A percentile compares a stretch with the other conserved stretches of the same genome.
phyloP scores from a whole-genome alignment of 2,113 vertebrate genomes.

The Syngnathus scovelli region DNA sequence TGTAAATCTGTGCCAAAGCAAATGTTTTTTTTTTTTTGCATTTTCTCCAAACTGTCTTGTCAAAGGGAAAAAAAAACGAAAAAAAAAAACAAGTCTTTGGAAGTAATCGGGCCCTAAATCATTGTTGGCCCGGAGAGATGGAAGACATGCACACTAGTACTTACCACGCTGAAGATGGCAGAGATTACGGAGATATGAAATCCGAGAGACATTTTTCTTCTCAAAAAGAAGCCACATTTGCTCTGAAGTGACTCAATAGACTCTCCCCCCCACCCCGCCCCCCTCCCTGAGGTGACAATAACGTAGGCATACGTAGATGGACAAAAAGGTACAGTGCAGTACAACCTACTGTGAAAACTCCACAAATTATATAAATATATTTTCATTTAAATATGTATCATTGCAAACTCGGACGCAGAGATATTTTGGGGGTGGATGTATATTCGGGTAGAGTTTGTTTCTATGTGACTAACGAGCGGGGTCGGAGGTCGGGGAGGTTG shows the following conservation, averaged over 20 bases:
- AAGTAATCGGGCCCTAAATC: conserved; percentile 64
- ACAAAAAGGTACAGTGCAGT: conserved; percentile 70
- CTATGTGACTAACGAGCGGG: conserved; percentile 67
- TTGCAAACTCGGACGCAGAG: conserved; percentile 67
- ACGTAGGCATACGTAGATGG: conserved; percentile 66
- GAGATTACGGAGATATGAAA: conserved; percentile 48
- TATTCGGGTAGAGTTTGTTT: conserved; percentile 67
- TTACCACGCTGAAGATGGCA: conserved; percentile 53
- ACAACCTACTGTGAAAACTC: conserved; percentile 75
- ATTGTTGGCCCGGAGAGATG: conserved; percentile 63
- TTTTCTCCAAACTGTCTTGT: conserved; percentile 75
- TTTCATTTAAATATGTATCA: conserved; percentile 76
- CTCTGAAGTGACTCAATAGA: conserved; percentile 64
- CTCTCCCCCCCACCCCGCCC: conserved; percentile 31
- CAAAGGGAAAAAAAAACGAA: conserved; percentile 49
- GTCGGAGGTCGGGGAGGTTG: conserved; percentile 40
- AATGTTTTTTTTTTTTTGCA: conserved; percentile 73
- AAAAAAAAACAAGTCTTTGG: conserved; percentile 60
- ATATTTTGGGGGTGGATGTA: conserved; percentile 68
- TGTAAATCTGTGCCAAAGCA: conserved; percentile 78
- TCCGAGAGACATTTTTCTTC: conserved; percentile 61
- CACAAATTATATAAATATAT: conserved; percentile 76
- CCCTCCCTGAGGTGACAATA: conserved; percentile 47
- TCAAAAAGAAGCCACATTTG: conserved; percentile 55
- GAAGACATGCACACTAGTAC: conserved; percentile 59